Base-by-base conservation (phyloP, 2,113 vertebrate species). In the Aspiorhynchus laticeps region DNA sequence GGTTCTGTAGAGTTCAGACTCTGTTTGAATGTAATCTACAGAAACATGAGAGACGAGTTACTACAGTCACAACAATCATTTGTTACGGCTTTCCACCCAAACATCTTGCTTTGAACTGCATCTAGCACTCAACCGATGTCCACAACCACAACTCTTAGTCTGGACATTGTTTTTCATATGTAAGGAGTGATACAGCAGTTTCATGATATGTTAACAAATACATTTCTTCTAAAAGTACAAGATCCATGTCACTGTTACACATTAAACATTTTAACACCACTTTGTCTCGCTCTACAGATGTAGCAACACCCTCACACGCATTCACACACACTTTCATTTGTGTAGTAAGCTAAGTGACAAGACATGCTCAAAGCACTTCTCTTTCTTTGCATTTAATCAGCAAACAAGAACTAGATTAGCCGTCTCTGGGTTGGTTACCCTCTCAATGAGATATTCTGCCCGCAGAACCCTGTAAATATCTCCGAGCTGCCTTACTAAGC, bases 351-450 rank as follows among this genome's bases (percentile, higher is more conserved):
- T 38, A 38, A 80, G 78, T 31, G 80, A 67, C 61, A 82, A 63
- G 80, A 46, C 38, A 43, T 19, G 59, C 80, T 82, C 38, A 10
- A 43, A 61, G 80, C 59, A 19, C 36, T 67, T 82, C 26, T 28
- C 80, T 81, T 65, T 81, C 59, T 82, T 67, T 82, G 59, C 80
- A 65, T 82, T 67, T 65, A 65, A 82, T 82, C 80, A 82, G 80
- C 80, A 82, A 65, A 82, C 59, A 82, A 67, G n/a, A n/a, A 67
- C 80, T 41, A 69, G 67, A 82, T 73, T 69, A 78, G 80, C 8
- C n/a, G 17, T 82, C 80, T 41, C 59, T 82, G 38, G 80, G 59
- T 82, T 46, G 80, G 80, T 82, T 82, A 67, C 33, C 38, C 63
- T n/a, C 69, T 36, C 56, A 46, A 73, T 48, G 46, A 43, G 28